Evolutionary conservation across 2,888 invertebrate genomes (phyloP), one percentile per base, ranked within the genome.

Genomic region (Meteorus colon): DNA sequence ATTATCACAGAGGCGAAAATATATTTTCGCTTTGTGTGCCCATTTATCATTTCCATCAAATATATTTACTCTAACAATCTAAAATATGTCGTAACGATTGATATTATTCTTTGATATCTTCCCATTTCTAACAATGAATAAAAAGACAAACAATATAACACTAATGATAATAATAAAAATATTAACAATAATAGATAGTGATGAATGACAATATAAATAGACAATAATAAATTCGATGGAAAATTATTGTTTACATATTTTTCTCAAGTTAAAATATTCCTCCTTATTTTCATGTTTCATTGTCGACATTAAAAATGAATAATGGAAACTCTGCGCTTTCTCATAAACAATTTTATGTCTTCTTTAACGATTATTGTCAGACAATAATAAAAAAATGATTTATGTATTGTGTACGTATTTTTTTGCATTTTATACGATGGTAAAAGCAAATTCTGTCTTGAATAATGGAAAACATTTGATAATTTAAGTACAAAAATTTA

Each of bases 331-430:
- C 70, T 65, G 62, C 19, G 48, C 55, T 60, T 27, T 10, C 65
- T 62, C n/a, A 12, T 41, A 41, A 41, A 34, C 8, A 34, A 6
- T 34, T 73, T 37, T 70, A 70, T 73, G 55, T 70, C 73, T 77
- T 71, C 76, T 70, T 80, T 70, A 67, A 75, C 75, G 41, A 74
- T 80, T 82, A 81, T 80, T 81, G 79, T 81, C 80, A 82, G 76
- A 80, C 74, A 19, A 60, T 60, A 60, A 60, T 60, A 51, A 51
- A 14, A 31, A 24, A 24, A n/a, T 34, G 16, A 34, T 29, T 63
- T 37, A 19, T 24, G 37, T n/a, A 31, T 34, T 34, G 8, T 34
- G 5, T 34, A 34, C 34, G 34, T 34, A 34, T 34, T 34, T 34
- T 34, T 34, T 34, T 34, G n/a, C n/a, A n/a, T n/a, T n/a, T n/a